Conservation (phyloP, 2,113 vertebrate species). For the Mesoclemmys tuberculata region DNA sequence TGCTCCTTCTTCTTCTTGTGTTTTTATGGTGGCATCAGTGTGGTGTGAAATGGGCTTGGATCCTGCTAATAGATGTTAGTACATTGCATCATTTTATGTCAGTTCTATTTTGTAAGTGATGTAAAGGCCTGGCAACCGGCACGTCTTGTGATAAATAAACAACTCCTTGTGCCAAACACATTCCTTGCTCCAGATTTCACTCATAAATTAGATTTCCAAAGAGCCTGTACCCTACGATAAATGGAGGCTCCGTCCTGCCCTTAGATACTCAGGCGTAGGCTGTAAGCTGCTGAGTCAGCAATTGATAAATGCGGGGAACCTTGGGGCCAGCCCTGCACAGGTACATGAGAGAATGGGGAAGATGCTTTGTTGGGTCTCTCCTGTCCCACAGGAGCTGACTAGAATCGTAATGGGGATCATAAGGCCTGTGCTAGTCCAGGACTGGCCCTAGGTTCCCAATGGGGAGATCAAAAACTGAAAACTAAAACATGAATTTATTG, state of each 20-base stretch:
- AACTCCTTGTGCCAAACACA: neutral
- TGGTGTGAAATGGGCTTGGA: neutral
- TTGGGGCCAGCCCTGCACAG: no score
- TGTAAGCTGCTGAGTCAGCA: neutral
- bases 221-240: neutral
- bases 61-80: fast-evolving
- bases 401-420: no score
- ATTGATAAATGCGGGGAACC: neutral
- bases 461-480: neutral
- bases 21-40: neutral
- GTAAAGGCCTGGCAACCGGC: neutral
- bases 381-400: neutral
- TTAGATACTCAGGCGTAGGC: fast-evolving
- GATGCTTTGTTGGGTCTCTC: neutral
- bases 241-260: fast-evolving
- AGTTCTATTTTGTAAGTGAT: fast-evolving
- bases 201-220: neutral
- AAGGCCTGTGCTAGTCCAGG: no score
- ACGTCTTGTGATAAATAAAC: fast-evolving
- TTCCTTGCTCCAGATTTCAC: neutral
- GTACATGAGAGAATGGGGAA: neutral
- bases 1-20: neutral
- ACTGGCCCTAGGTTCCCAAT: no score
- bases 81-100: fast-evolving
- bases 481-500: no score